Evolutionary conservation across 2,888 invertebrate species (phyloP).

Genomic region (Tortricodes alternella): DNA sequence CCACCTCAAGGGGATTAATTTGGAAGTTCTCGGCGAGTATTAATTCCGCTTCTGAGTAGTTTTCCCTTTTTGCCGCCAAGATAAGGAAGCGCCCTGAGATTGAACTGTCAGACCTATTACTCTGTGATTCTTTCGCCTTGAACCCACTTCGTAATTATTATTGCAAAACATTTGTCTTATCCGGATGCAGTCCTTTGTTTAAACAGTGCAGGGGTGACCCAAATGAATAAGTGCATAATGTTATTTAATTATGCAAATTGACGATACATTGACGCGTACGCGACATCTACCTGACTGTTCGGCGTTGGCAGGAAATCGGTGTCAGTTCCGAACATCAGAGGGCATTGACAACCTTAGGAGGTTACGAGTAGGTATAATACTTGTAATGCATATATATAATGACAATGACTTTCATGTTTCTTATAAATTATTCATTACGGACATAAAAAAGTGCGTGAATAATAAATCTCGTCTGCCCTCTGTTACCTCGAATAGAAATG

Average conservation of each 20-base stretch:
- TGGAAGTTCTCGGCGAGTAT: constrained; percentile 61
- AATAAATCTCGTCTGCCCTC: constrained; percentile 11
- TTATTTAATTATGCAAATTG: constrained; percentile 78
- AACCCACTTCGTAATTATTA: constrained; percentile 34
- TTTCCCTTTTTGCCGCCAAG: constrained; percentile 66
- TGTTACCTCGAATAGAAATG: constrained; percentile 8
- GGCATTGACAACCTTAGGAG: constrained; percentile 51
- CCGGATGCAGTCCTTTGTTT: constrained; percentile 51
- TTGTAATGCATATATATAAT: neutral
- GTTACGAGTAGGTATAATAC: constrained; percentile 31
- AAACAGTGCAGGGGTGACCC: constrained; percentile 61
- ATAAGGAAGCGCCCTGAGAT: constrained; percentile 50
- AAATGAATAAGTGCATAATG: constrained; percentile 74
- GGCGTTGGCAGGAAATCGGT: constrained; percentile 64
- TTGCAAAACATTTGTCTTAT: constrained; percentile 39
- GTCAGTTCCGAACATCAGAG: constrained; percentile 53
- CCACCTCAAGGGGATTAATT: constrained; percentile 75
- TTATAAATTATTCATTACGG: constrained; percentile 24
- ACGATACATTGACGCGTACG: constrained; percentile 59
- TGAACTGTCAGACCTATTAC: constrained; percentile 53
- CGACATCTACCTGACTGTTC: constrained; percentile 54
- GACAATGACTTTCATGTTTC: constrained; percentile 14
- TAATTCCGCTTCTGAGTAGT: constrained; percentile 59
- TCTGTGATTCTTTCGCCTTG: constrained; percentile 42
- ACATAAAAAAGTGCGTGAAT: constrained; percentile 17